These are phyloP conservation scores for Nipponia nippon DNA, from an alignment of 2,113 vertebrate genomes.

Conservation along the genomic window DNA sequence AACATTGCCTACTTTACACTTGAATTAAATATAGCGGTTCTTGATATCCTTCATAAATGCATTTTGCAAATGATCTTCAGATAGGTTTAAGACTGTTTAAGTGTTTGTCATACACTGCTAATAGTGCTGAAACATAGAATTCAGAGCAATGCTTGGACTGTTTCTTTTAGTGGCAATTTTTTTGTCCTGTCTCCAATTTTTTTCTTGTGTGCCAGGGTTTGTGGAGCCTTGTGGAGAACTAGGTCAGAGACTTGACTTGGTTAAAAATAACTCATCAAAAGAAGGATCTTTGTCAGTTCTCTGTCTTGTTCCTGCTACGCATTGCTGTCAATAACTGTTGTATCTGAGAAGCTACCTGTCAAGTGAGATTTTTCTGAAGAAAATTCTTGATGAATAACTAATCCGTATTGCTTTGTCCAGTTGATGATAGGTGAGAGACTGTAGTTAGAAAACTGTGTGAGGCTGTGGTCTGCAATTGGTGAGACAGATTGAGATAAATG, in stretches of 20 bases:
- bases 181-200: background rate
- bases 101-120: background rate
- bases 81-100: background rate
- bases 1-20: background rate
- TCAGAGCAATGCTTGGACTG: background rate
- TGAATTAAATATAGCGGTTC: background rate
- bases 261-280: slow-evolving; percentile 46
- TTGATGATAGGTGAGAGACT: background rate
- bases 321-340: background rate
- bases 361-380: background rate
- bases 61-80: background rate
- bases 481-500: background rate
- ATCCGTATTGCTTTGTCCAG: background rate
- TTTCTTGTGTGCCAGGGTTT: background rate
- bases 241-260: slow-evolving; percentile 27
- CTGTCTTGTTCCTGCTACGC: background rate
- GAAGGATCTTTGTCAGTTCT: slow-evolving; percentile 2
- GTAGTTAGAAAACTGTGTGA: background rate
- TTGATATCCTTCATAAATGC: background rate
- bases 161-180: background rate
- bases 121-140: background rate
- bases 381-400: background rate
- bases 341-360: background rate
- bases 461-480: background rate
- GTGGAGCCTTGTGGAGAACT: background rate